These are phyloP conservation scores for Perodicticus potto DNA, from an alignment of 2,797 vertebrate genomes.

Conservation along the genomic window DNA sequence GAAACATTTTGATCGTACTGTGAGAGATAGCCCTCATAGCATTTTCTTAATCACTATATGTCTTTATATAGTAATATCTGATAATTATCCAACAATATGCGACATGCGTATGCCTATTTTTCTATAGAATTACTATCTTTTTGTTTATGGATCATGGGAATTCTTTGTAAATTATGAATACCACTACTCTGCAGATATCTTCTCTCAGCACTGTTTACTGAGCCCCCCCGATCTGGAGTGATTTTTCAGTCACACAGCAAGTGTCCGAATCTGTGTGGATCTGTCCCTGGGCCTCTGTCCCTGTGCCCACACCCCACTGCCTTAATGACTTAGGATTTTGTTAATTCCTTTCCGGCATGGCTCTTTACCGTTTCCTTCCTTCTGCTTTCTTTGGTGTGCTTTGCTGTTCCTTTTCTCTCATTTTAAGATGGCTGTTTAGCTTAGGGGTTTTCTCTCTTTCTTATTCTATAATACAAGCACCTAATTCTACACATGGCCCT, in stretches of 20 bases:
- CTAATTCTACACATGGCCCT: not conserved
- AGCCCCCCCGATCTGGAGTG: not conserved
- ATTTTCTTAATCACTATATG: no score
- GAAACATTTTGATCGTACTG: no score
- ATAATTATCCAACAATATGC: not conserved
- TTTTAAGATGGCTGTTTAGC: not conserved
- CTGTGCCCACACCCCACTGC: no score
- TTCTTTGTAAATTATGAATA: not conserved
- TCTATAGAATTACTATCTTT: not conserved
- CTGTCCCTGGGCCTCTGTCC: not conserved
- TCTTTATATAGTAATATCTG: not conserved
- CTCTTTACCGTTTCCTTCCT: not conserved
- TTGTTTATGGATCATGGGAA: not conserved
- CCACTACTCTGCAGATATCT: not conserved
- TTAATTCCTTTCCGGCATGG: not conserved
- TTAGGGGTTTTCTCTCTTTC: not conserved
- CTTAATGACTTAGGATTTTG: not conserved
- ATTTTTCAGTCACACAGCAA: not conserved
- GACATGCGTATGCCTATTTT: not conserved
- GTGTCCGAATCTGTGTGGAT: accelerated
- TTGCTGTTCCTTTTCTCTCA: not conserved
- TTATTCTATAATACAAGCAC: not conserved
- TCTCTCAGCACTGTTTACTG: not conserved
- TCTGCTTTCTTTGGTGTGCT: not conserved
- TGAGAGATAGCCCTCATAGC: no score